Conservation (phyloP, 2,888 invertebrate species). For the Heteromurus nitidus region DNA sequence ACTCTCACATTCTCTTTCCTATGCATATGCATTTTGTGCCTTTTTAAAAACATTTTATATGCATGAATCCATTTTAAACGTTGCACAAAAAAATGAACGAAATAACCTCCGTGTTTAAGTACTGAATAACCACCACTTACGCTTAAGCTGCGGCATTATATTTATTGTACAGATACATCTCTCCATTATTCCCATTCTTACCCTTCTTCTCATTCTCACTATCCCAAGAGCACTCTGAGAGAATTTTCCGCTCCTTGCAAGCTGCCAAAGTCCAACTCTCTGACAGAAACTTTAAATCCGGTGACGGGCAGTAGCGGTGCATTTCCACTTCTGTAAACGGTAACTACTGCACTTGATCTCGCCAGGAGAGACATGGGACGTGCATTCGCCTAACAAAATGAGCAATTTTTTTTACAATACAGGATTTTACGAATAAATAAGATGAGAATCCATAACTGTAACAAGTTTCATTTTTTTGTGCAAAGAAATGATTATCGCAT, state of each 20-base stretch:
- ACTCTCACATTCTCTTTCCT: too few relatives aligned
- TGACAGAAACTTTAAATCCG: constrained; percentile 71
- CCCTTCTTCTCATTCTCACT: too few relatives aligned
- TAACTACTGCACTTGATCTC: constrained; percentile 67
- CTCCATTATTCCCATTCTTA: too few relatives aligned
- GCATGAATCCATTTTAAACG: too few relatives aligned
- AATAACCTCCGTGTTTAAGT: too few relatives aligned
- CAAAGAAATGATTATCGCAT: not conserved
- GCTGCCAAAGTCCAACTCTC: constrained; percentile 62
- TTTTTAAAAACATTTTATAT: too few relatives aligned
- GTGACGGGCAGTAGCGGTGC: constrained; percentile 68
- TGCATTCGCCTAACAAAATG: constrained; percentile 65
- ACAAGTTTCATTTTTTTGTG: not conserved
- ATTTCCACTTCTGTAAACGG: constrained; percentile 64
- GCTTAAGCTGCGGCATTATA: too few relatives aligned
- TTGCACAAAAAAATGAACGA: too few relatives aligned
- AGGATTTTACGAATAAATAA: not conserved
- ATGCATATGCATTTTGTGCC: too few relatives aligned
- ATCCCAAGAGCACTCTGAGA: constrained; percentile 67
- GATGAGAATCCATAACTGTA: constrained; percentile 4
- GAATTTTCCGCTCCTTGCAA: constrained; percentile 62
- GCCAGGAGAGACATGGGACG: constrained; percentile 70
- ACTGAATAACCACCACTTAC: too few relatives aligned
- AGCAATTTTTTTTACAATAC: not conserved
- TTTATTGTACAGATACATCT: too few relatives aligned